Base-by-base conservation (phyloP, 2,113 vertebrate species). In the Cebidichthys violaceus region DNA sequence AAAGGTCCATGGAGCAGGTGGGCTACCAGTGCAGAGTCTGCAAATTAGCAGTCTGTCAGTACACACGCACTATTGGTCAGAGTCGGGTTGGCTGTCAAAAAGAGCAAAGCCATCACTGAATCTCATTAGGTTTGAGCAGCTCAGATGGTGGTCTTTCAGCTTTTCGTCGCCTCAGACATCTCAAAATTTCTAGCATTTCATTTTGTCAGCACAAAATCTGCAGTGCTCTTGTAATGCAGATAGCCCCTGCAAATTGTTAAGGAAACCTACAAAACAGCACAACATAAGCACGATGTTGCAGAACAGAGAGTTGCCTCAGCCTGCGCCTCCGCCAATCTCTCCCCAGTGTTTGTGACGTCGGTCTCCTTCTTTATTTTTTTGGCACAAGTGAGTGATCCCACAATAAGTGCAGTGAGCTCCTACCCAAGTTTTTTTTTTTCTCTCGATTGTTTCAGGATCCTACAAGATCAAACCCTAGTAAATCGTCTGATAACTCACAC, bases 151-250 rank as follows among this genome's bases (percentile, higher is more conserved):
- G 35, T 27, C 67, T 24, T 72, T 35, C 67, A 76, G 78, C 57
- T 50, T 75, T 64, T 47, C n/a, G 67, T n/a, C 3, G 1, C 54
- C 75, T 70, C 52, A 72, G 57, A 69, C 75, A 24, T 64, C 59
- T 86, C 70, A 79, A 69, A 72, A 60, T 86, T 72, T 86, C 81
- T 66, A 78, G 62, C 35, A 22, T 85, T 85, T 87, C 64, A 80
- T 77, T 85, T 77, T 50, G 82, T 87, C 79, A 80, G 88, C 85
- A 80, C 22, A 81, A 82, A 83, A 74, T 71, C 59, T 83, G 88
- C 82, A 82, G 59, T 31, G 64, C 73, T 77, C 60, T 57, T 77
- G 78, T 84, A 79, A 84, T 79, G 22, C 15, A 39, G 78, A 86
- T 78, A 71, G 24, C 61, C 50, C 71, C 54, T 72, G 47, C 14